Evolutionary conservation across 2,888 invertebrate species (phyloP), one percentile per base, ranked within the genome.

Genomic region (Crioceris asparagi): DNA sequence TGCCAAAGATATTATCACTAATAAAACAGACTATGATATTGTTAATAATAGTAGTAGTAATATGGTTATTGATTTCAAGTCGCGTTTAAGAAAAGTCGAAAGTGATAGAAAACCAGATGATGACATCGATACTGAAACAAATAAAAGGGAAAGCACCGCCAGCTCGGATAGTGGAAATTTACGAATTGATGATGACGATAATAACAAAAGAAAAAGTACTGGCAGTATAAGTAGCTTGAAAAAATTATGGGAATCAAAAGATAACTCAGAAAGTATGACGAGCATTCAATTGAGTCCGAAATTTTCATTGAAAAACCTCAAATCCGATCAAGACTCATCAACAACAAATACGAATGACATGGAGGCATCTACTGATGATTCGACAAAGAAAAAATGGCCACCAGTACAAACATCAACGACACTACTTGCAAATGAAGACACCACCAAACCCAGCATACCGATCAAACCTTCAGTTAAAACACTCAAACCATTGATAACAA

Each of bases 201-300:
- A 87, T 35, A 86, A 87, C 59, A 91, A 90, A 61, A 73, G 91
- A 10, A 81, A 86, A 48, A 90, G 90, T 63, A 90, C 90, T 32
- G 91, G 91, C 44, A 88, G 88, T 66, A 92, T 92, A 56, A 88
- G 82, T 61, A 91, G 87, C 63, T 70, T 92, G 54, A 91, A 91
- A 62, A 87, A 87, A 63, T 68, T 92, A 45, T 92, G 92, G 92
- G 92, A 92, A 65, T 82, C 80, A 47, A 84, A 83, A 58, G 81
- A 81, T 59, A 62, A 64, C 3, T 53, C 56, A 31, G 66, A 66
- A 46, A 14, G 12, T 16, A 61, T 59, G 26, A 64, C 65, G 17
- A 71, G 70, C 45, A 69, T 75, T 32, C 75, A 78, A 40, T 61
- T 78, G 29, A 79, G 79, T 53, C 79, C 79, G 1, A 82, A 81